Evolutionary conservation across 2,888 invertebrate species (phyloP), one percentile per base, ranked within the genome.

Genomic region (Phortica okadai): DNA sequence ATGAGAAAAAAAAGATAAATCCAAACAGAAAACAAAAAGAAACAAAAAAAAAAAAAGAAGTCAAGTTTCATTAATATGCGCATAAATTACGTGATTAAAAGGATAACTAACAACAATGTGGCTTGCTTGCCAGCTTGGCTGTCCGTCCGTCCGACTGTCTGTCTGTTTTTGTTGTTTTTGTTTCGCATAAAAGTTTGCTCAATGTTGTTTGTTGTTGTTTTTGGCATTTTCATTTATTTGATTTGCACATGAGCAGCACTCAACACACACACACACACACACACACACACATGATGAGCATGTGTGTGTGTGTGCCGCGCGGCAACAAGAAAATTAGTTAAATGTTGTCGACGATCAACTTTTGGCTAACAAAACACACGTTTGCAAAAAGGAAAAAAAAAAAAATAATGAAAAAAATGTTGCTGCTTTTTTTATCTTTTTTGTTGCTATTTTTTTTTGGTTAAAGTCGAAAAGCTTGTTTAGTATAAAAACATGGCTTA

Each of bases 11-110:
- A 10, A 10, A 14, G 45, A 16, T 33, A 21, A 21, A 33, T 33
- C 3, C 56, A 56, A 16, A 56, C n/a, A 8, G 50, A 70, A 14
- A 54, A 14, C 45, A 45, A 59, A 73, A n/a, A 4, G 21, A 66
- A 21, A 41, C 50, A 54, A 54, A 74, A 62, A 62, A 11, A 70
- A 70, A 11, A 41, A 62, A 21, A 14, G 2, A 66, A 74, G 25
- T 62, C 62, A 33, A 75, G 69, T 75, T 72, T 56, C 70, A 69
- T 80, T 77, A 77, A 78, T 77, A 80, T 78, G 80, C 76, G 70
- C 80, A 80, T 80, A 80, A 80, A 80, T 80, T 80, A 80, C 72
- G 70, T 76, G 76, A 77, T 80, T 80, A 80, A 80, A 76, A 80
- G 80, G 74, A 73, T 75, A 78, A 75, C 58, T 50, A 14, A 50